phyloP scores from a whole-genome alignment of 2,888 invertebrate species.

The Macaria notata region DNA sequence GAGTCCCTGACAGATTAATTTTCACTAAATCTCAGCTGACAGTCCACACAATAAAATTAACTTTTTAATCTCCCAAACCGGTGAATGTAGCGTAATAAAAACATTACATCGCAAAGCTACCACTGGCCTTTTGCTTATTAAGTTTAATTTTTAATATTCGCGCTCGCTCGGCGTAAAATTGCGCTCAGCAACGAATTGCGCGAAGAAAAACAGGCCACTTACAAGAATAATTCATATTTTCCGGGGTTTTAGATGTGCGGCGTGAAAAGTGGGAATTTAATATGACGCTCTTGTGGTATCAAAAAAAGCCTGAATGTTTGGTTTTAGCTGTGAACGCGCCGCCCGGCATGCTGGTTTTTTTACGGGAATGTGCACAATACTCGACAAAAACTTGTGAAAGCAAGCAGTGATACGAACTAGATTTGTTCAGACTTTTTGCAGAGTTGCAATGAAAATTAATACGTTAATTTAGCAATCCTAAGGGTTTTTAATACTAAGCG shows the following conservation, averaged over 20 bases:
- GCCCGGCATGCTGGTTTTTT: too few species aligned
- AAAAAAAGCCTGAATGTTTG: constrained; percentile 6
- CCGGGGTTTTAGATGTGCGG: constrained; percentile 25
- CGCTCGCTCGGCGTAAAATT: constrained; percentile 75
- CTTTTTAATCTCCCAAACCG: constrained; percentile 30
- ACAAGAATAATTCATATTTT: constrained; percentile 39
- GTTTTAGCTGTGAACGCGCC: neutral
- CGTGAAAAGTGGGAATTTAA: constrained; percentile 18
- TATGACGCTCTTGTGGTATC: constrained; percentile 5
- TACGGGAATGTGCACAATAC: too few species aligned
- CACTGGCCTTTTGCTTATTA: constrained; percentile 67
- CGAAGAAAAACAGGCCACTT: constrained; percentile 50
- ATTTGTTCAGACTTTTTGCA: too few species aligned
- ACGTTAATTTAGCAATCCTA: too few species aligned
- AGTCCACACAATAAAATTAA: constrained; percentile 28
- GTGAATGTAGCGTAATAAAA: constrained; percentile 29
- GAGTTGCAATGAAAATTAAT: too few species aligned
- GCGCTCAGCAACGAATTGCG: constrained; percentile 54
- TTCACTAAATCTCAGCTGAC: neutral
- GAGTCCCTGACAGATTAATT: neutral
- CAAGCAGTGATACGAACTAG: too few species aligned
- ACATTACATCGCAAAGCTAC: constrained; percentile 42
- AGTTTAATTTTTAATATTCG: constrained; percentile 80
- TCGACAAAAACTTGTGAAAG: too few species aligned
- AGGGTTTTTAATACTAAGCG: too few species aligned